These are phyloP conservation scores for Alces alces DNA, from an alignment of 2,113 vertebrate species.

Conservation along the genomic window DNA sequence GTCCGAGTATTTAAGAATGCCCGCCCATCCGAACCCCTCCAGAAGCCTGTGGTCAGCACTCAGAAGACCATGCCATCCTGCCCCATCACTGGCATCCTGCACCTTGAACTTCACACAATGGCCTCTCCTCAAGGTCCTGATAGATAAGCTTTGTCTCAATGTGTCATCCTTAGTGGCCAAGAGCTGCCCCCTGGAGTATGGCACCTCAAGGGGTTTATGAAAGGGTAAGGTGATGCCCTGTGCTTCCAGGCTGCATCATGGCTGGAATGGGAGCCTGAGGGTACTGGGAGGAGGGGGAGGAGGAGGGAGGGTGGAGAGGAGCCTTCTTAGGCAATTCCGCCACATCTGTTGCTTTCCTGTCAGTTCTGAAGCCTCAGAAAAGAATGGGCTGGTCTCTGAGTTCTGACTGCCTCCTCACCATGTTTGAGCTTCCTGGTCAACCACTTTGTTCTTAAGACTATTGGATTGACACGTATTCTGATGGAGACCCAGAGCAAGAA, in stretches of 20 bases:
- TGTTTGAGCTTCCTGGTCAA: no score
- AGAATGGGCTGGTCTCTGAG: rapidly evolving
- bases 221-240: neutral
- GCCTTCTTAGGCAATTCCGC: neutral
- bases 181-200: neutral
- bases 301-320: rapidly evolving
- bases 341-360: rapidly evolving
- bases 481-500: neutral
- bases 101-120: neutral
- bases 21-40: neutral
- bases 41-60: neutral
- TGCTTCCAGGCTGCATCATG: rapidly evolving
- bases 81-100: rapidly evolving
- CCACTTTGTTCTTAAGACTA: neutral
- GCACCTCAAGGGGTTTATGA: rapidly evolving
- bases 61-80: neutral
- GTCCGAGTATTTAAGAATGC: neutral
- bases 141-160: neutral
- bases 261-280: neutral
- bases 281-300: rapidly evolving
- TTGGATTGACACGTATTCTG: neutral
- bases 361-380: neutral
- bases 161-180: neutral
- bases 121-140: neutral
- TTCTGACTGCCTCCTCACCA: rapidly evolving